Evolutionary conservation across 2,113 vertebrate species (phyloP), one percentile per base, ranked within the genome.

Genomic region (Gymnocephalus cernua): DNA sequence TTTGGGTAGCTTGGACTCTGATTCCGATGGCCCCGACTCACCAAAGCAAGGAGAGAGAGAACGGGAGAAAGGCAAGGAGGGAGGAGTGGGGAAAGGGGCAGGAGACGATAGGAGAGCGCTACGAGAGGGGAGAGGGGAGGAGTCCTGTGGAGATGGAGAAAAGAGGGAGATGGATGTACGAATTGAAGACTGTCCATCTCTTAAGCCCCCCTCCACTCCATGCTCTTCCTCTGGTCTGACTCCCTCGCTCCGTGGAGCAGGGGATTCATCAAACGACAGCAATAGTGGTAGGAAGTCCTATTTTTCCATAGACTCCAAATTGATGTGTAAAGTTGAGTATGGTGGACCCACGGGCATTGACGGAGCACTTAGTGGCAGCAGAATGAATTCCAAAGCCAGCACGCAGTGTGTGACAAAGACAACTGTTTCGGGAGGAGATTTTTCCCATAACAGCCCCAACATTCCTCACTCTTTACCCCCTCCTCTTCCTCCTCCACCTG

Each of bases 1-100:
- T 76, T 94, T 98, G 2, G 98, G 97, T 35, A 99, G 97, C 0
- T 93, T 98, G 89, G 98, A 99, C 92, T 99, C 97, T 58, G 98
- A 99, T 83, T 98, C 98, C 0, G 98, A 99, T 82, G 98, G 93
- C 48, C 95, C 95, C 0, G 94, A 95, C 64, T 95, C 95, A 67
- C 94, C 95, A 87, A 96, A 95, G 91, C 95, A 95, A 75, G 90
- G 91, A 85, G 94, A 92, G 63, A 86, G 86, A 50, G 91, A 93
- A 45, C 86, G 90, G 18, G 93, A 93, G 64, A 95, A 95, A 83
- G 65, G 81, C 45, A 95, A 95, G 79, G 95, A 95, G 44, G 91
- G 89, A 29, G 87, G 80, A 3, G 69, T 16, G 6, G 88, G 89
- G 29, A 94, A 94, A 85, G 85, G 83, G 16, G 71, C 86, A 50